Conservation (phyloP, 2,113 vertebrate species). For the Scolopax mira region DNA sequence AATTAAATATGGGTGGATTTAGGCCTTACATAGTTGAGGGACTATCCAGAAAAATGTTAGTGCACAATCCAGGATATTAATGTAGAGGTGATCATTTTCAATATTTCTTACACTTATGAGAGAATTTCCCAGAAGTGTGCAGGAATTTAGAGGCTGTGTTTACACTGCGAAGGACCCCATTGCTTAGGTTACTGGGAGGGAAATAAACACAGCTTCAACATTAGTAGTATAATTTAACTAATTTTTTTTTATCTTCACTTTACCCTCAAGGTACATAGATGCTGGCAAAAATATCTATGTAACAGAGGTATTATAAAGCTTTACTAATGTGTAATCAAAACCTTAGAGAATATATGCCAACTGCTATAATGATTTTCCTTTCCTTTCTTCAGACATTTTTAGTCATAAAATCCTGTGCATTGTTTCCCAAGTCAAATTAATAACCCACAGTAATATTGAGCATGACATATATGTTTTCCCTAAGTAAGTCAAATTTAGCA, state of each 20-base stretch:
- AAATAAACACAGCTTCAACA: neutral
- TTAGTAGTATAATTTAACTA: neutral
- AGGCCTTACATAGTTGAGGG: neutral
- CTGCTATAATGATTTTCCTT: neutral
- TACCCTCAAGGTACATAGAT: neutral
- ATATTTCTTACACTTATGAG: neutral
- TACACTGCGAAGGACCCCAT: neutral
- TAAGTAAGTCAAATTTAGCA: conserved; percentile 29
- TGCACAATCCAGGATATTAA: neutral
- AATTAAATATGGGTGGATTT: neutral
- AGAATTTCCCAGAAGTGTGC: neutral
- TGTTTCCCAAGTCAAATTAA: conserved; percentile 4
- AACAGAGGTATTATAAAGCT: neutral
- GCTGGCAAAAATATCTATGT: neutral
- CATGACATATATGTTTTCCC: neutral
- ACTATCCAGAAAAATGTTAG: neutral
- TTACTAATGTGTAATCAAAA: neutral
- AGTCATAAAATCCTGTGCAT: neutral
- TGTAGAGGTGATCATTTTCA: neutral
- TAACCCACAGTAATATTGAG: neutral
- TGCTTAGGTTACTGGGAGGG: neutral
- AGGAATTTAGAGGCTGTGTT: neutral
- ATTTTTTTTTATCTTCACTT: neutral
- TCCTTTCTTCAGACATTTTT: neutral
- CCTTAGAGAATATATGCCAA: neutral